Conservation (phyloP, 2,797 vertebrate genomes). For the Lemur catta region DNA sequence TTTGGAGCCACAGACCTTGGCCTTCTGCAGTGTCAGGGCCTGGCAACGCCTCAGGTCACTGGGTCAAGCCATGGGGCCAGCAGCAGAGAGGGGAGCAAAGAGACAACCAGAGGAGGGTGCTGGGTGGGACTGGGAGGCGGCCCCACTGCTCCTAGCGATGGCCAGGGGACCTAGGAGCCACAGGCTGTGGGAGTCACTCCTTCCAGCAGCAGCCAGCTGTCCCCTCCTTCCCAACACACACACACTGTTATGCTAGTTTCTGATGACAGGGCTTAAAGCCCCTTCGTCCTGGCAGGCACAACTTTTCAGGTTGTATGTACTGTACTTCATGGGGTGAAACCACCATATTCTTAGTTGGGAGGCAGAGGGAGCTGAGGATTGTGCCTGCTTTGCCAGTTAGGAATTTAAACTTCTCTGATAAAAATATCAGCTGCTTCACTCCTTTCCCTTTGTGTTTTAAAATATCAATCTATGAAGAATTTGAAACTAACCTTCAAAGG, state of each 20-base stretch:
- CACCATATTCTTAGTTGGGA: not conserved
- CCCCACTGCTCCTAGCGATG: not conserved
- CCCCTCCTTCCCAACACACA: not conserved
- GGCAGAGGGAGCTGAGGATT: not conserved
- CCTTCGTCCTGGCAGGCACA: not conserved
- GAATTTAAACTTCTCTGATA: not conserved
- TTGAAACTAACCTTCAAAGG: not conserved
- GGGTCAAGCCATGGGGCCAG: not conserved
- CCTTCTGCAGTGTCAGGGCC: not conserved
- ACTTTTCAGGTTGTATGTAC: not conserved
- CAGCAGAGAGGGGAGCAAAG: not conserved
- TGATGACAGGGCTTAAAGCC: not conserved
- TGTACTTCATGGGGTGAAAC: not conserved
- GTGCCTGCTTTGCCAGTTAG: not conserved
- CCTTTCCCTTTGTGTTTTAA: not conserved
- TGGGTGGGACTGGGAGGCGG: not conserved
- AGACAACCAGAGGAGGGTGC: accelerated
- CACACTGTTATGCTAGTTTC: not conserved
- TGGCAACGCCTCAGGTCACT: not conserved
- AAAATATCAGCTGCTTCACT: not conserved
- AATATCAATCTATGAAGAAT: not conserved
- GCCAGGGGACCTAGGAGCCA: not conserved
- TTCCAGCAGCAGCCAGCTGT: not conserved
- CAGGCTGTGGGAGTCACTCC: not conserved
- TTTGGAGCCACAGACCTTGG: not conserved